phyloP scores from a whole-genome alignment of 2,888 invertebrate genomes.

The Harpalus rubripes region DNA sequence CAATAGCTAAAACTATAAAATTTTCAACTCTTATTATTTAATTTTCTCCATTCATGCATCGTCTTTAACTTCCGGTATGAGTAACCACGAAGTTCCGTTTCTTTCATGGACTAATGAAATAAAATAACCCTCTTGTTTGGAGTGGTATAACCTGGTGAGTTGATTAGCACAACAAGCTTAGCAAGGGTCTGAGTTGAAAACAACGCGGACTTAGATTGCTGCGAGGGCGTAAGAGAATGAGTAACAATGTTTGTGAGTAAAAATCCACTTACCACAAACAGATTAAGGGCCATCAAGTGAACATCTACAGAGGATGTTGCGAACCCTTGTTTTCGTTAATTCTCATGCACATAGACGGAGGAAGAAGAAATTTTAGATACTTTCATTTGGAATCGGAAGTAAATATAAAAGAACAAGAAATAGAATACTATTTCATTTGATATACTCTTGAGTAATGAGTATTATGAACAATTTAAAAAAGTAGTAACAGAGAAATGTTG shows the following conservation, averaged over 20 bases:
- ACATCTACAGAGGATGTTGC: constrained; percentile 56
- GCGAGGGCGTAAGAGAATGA: constrained; percentile 41
- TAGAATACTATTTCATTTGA: no score
- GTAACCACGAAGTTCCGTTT: constrained; percentile 27
- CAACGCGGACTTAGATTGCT: constrained; percentile 9
- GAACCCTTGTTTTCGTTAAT: constrained; percentile 29
- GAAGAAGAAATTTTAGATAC: not conserved
- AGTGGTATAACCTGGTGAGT: constrained; percentile 30
- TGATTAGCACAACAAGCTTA: constrained; percentile 57
- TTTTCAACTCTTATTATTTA: not conserved
- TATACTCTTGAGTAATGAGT: no score
- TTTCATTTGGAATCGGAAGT: not conserved
- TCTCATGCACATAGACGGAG: not conserved
- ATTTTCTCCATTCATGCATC: not conserved
- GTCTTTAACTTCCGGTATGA: constrained; percentile 27
- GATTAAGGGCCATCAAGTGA: constrained; percentile 64
- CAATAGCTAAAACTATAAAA: not conserved
- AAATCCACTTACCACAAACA: constrained; percentile 66
- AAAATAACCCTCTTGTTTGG: constrained; percentile 37
- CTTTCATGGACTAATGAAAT: constrained; percentile 52
- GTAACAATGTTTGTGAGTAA: constrained; percentile 64
- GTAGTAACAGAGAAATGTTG: no score
- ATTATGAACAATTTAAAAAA: no score
- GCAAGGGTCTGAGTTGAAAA: constrained; percentile 21
- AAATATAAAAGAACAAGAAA: no score